A percentile compares a stretch with the other conserved stretches of the same genome.
phyloP scores from a whole-genome alignment of 2,888 invertebrate species.

The Apoderus coryli region DNA sequence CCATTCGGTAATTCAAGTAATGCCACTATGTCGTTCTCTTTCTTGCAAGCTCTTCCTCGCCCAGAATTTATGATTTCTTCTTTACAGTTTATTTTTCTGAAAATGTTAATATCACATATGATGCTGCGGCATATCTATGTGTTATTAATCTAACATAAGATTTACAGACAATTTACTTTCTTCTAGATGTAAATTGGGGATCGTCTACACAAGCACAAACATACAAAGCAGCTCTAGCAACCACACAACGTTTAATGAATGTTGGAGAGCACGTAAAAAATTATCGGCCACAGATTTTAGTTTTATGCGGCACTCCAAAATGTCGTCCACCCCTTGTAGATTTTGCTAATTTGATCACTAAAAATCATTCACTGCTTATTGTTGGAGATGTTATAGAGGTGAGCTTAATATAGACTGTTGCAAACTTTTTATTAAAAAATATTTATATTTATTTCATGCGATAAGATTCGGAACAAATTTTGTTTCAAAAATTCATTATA shows the following conservation, averaged over 20 bases:
- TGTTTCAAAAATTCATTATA: too few relatives aligned
- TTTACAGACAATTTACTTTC: too few relatives aligned
- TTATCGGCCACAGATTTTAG: slow-evolving; percentile 85
- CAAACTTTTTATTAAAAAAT: not conserved
- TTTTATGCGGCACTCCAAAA: slow-evolving; percentile 72
- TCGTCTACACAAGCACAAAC: slow-evolving; percentile 93
- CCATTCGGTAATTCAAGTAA: too few relatives aligned
- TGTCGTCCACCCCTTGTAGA: slow-evolving; percentile 80
- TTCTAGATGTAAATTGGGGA: slow-evolving; percentile 88
- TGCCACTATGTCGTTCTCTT: too few relatives aligned
- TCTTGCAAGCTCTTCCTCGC: too few relatives aligned
- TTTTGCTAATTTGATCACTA: slow-evolving; percentile 82
- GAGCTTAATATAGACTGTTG: slow-evolving; percentile 19
- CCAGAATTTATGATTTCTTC: slow-evolving; percentile 5
- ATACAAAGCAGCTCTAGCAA: slow-evolving; percentile 80
- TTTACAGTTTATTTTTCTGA: slow-evolving; percentile 2
- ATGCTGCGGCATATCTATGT: too few relatives aligned
- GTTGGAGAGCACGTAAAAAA: slow-evolving; percentile 96
- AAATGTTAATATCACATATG: too few relatives aligned
- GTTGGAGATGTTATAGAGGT: slow-evolving; percentile 79
- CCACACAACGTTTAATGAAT: slow-evolving; percentile 64
- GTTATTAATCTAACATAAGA: too few relatives aligned
- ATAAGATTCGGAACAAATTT: too few relatives aligned
- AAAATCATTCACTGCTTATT: slow-evolving; percentile 78
- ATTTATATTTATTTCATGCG: not conserved